Evolutionary conservation across 2,888 invertebrate species (phyloP).

Genomic region (Invenusta paracnida): DNA sequence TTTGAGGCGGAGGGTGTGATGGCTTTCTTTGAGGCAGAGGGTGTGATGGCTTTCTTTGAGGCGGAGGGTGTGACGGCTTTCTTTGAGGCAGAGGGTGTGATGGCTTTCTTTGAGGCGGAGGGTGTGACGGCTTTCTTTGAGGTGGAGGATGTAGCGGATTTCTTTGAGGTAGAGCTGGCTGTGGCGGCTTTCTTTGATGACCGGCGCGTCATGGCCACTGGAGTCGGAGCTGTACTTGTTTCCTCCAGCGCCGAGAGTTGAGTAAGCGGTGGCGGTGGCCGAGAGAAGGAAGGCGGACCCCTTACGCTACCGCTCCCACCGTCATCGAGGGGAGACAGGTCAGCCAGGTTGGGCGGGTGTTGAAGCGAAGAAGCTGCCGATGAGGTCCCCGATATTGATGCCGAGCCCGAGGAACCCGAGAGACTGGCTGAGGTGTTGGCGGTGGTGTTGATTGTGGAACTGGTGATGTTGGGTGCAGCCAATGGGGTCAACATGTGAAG

Average conservation of each 20-base stretch:
- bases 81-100: too few relatives aligned
- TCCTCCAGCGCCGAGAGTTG: neutral
- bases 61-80: neutral
- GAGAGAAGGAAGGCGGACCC: neutral
- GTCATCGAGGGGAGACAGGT: neutral
- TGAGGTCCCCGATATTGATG: neutral
- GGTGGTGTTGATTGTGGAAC: neutral
- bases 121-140: too few relatives aligned
- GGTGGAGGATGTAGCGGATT: too few relatives aligned
- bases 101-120: too few relatives aligned
- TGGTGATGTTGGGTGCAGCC: neutral
- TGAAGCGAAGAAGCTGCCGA: neutral
- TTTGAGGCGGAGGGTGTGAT: neutral
- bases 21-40: neutral
- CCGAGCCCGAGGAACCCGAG: neutral
- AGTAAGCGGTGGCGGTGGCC: neutral
- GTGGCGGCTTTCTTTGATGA: too few relatives aligned
- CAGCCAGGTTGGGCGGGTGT: neutral
- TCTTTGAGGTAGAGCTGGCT: too few relatives aligned
- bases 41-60: neutral
- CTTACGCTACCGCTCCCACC: neutral
- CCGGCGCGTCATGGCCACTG: too few relatives aligned
- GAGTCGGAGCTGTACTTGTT: too few relatives aligned
- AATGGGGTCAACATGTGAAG: neutral
- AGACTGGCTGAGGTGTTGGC: neutral